Evolutionary conservation across 2,113 vertebrate genomes (phyloP).

Genomic region (Sclerurus mexicanus): DNA sequence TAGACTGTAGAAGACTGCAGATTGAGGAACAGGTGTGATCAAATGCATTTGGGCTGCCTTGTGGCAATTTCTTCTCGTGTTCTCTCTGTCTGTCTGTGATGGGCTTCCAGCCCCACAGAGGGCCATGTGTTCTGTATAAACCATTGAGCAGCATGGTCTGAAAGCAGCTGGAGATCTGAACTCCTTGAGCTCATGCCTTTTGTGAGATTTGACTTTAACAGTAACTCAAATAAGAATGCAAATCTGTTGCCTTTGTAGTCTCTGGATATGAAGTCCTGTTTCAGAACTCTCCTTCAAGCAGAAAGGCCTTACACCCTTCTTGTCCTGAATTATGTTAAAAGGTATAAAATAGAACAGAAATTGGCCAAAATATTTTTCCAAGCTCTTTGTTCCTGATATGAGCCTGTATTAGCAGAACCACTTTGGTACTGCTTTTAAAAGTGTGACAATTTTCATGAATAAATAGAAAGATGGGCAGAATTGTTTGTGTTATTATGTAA

Average conservation of each 20-base stretch:
- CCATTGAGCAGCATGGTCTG: not conserved
- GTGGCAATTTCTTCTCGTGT: not conserved
- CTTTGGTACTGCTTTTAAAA: not conserved
- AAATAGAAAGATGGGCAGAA: not conserved
- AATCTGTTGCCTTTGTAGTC: not conserved
- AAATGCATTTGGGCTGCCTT: not conserved
- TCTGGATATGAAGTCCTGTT: not conserved
- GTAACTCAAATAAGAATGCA: not conserved
- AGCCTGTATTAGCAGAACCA: not conserved
- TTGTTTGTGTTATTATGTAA: not conserved
- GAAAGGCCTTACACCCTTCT: not conserved
- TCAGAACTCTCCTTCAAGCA: not conserved
- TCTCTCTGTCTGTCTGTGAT: not conserved
- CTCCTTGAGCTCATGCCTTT: not conserved
- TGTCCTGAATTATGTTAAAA: not conserved
- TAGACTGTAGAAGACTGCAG: not conserved
- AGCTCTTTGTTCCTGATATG: not conserved
- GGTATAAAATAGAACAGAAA: not conserved
- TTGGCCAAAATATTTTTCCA: not conserved
- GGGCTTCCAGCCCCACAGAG: not conserved
- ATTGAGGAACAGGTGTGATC: not conserved
- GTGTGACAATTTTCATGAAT: fast-evolving
- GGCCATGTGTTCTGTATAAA: not conserved
- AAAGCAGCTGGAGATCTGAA: not conserved
- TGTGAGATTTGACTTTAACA: not conserved